phyloP scores from a whole-genome alignment of 2,113 vertebrate genomes.

The Oceanites oceanicus region DNA sequence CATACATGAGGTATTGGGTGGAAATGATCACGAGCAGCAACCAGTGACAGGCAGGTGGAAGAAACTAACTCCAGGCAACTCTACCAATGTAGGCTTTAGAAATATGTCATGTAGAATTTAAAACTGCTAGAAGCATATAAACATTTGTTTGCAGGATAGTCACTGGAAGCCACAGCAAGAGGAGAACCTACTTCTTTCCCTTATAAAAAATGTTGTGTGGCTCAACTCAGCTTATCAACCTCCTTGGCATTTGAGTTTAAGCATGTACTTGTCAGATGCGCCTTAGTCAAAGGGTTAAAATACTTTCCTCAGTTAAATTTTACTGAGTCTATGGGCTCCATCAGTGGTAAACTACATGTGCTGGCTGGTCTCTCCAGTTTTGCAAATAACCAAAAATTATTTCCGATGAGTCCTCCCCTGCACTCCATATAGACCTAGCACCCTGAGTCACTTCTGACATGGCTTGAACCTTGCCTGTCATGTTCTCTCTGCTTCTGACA shows the following conservation, averaged over 20 bases:
- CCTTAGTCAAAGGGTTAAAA: neutral
- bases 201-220: fast-evolving
- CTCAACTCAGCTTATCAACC: fast-evolving
- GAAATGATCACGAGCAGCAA: neutral
- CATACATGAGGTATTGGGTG: neutral
- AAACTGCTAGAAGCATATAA: neutral
- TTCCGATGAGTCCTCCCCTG: neutral
- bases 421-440: neutral
- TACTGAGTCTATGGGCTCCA: neutral
- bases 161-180: neutral
- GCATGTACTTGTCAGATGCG: fast-evolving
- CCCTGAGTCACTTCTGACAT: neutral
- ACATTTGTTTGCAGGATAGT: neutral
- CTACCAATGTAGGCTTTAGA: neutral
- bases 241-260: neutral
- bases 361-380: neutral
- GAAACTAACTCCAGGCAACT: neutral
- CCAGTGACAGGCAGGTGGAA: neutral
- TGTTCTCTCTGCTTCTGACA: neutral
- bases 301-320: neutral
- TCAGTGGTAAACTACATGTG: neutral
- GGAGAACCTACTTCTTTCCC: neutral
- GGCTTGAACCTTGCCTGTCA: fast-evolving
- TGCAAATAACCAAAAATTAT: neutral
- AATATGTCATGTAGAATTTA: fast-evolving